Evolutionary conservation across 2,797 vertebrate genomes (phyloP).

Genomic region (Silurus aristotelis): DNA sequence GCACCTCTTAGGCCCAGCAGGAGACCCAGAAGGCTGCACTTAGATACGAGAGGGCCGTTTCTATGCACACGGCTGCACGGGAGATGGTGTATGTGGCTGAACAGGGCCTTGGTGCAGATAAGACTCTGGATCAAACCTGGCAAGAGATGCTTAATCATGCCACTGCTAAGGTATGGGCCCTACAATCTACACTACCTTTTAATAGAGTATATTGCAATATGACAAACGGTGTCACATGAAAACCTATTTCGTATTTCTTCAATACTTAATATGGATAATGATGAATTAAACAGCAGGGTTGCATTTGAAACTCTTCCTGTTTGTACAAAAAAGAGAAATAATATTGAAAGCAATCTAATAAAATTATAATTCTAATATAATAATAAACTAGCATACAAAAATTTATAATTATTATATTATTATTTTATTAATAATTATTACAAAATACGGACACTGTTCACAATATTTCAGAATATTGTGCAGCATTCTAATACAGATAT

Average conservation of each 20-base stretch:
- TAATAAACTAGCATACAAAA: no score
- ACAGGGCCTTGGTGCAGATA: conserved; percentile 85
- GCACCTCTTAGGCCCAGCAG: conserved; percentile 81
- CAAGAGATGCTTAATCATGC: conserved; percentile 95
- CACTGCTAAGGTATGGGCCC: conserved; percentile 78
- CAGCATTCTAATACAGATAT: neutral
- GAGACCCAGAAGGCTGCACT: conserved; percentile 89
- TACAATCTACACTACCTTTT: neutral
- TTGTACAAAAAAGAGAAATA: no score
- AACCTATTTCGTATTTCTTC: neutral
- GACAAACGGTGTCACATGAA: no score
- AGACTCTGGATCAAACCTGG: conserved; percentile 89
- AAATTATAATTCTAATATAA: no score
- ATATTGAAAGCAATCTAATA: no score
- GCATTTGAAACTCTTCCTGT: neutral
- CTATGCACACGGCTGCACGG: conserved; percentile 88
- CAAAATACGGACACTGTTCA: neutral
- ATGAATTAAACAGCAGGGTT: neutral
- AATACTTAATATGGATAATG: neutral
- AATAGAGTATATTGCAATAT: neutral
- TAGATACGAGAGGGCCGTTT: conserved; percentile 86
- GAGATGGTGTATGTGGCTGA: conserved; percentile 94
- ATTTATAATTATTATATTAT: neutral
- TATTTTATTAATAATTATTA: neutral
- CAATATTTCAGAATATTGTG: neutral